phyloP scores from a whole-genome alignment of 2,113 vertebrate species.

The Cacatua alba region DNA sequence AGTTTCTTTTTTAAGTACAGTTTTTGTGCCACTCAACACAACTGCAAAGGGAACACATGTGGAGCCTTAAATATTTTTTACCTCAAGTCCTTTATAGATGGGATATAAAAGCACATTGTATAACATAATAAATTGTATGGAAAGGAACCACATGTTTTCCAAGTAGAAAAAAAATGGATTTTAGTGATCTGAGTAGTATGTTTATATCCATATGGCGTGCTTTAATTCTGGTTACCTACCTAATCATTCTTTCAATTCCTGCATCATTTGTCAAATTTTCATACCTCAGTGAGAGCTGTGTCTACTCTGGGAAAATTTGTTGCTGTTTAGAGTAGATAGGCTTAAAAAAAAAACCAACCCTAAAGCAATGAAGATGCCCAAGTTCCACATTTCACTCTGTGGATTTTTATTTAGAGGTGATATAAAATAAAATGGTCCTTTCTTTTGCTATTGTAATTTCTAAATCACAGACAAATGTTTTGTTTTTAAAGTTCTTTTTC shows the following conservation, averaged over 20 bases:
- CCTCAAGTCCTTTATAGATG: not conserved
- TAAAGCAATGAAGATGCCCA: not conserved
- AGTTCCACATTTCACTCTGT: not conserved
- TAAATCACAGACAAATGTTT: not conserved
- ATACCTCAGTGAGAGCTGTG: not conserved
- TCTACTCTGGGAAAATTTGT: conserved; percentile 5
- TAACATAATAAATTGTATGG: not conserved
- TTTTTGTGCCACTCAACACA: not conserved
- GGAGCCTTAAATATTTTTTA: not conserved
- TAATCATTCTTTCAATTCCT: not conserved
- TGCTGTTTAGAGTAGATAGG: not conserved
- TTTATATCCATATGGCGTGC: not conserved
- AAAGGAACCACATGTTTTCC: not conserved
- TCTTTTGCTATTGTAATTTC: not conserved
- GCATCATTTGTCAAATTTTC: not conserved
- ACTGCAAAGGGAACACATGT: not conserved
- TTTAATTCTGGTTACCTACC: conserved; percentile 33
- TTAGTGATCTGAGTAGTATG: not conserved
- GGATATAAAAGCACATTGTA: not conserved
- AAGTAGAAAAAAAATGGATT: not conserved
- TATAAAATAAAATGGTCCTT: conserved; percentile 16
- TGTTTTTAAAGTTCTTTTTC: not conserved
- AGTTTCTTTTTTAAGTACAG: not conserved
- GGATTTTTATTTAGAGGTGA: not conserved
- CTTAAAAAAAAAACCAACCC: not conserved